Evolutionary conservation across 2,888 invertebrate genomes (phyloP), one percentile per base, ranked within the genome.

Genomic region (Petrolisthes manimaculis): DNA sequence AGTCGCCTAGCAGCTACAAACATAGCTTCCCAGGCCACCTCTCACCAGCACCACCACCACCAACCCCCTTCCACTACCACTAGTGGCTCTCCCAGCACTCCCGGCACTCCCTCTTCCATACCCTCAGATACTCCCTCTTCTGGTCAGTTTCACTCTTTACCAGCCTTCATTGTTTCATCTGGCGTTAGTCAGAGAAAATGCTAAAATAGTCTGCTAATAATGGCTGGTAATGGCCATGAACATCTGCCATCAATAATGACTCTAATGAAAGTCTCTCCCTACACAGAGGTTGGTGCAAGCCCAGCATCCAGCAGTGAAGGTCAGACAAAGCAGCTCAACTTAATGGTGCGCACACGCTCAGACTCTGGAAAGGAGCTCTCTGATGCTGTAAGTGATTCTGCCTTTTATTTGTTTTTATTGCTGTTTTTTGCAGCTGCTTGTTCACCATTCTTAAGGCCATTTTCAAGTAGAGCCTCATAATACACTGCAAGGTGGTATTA

Each of bases 321-420:
- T 71, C 84, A 81, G 75, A 81, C 75, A 75, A 88, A 88, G 53
- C 88, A 88, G 61, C 84, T 88, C 51, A 88, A 88, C 67, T 56
- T 88, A 77, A 88, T 88, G 88, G 88, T 88, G 5, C 88, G 88
- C 51, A 88, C 88, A 21, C 88, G 88, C 51, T 88, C 88, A 61
- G 88, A 88, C 77, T 88, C 88, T 21, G 88, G 88, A 18, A 88
- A 88, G 54, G 88, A 88, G 51, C 84, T 88, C 12, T 84, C 88
- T 14, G 88, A 88, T 84, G 88, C 88, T 8, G 88, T 88, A 37
- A 84, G 88, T 88, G 51, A 83, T 87, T n/a, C 4, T 67, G 37
- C 12, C 37, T 6, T 67, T 12, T 82, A 1, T 82, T 6, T 3
- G 5, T 51, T 51, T n/a, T 61, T 18, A 61, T 18, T 61, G 61